Conservation (phyloP, 23 tunicate genomes). For the Trididemnum nubilum region DNA sequence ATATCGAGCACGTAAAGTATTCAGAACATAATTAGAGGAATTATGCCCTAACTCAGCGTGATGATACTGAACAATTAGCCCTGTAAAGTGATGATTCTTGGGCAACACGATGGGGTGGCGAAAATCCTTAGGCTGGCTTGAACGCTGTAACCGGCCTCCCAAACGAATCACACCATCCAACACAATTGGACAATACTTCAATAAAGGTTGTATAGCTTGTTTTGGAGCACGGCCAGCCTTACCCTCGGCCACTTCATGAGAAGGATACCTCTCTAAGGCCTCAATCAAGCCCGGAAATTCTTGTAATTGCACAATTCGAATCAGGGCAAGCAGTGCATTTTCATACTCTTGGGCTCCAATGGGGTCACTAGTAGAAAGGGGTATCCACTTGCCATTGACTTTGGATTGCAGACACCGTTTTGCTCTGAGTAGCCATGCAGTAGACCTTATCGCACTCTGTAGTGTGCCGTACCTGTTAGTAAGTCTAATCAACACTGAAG, state of each 20-base stretch:
- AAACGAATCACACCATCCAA: conserved; percentile 12
- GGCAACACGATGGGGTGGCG: conserved; percentile 21
- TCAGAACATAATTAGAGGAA: conserved; percentile 4
- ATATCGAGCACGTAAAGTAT: not conserved
- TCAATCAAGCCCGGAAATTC: conserved; percentile 21
- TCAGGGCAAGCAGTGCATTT: conserved; percentile 2
- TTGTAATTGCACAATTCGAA: not conserved
- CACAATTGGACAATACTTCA: conserved; percentile 23
- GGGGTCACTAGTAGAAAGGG: not conserved
- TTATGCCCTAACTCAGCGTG: conserved; percentile 11
- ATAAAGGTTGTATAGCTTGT: not conserved
- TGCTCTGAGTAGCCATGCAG: conserved; percentile 8
- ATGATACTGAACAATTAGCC: not conserved
- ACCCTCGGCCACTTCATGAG: conserved; percentile 10
- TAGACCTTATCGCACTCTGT: not conserved
- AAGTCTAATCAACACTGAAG: conserved; percentile 2
- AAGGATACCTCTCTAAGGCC: conserved; percentile 11
- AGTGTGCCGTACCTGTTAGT: not conserved
- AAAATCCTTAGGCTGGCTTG: not conserved
- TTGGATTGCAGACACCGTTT: not conserved
- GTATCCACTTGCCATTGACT: not conserved
- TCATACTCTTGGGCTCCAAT: conserved; percentile 22
- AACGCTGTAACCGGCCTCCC: conserved; percentile 23
- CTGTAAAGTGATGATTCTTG: not conserved
- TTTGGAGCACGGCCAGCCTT: not conserved